These are phyloP conservation scores for Pterocles gutturalis DNA, from an alignment of 2,113 vertebrate species.

Conservation along the genomic window DNA sequence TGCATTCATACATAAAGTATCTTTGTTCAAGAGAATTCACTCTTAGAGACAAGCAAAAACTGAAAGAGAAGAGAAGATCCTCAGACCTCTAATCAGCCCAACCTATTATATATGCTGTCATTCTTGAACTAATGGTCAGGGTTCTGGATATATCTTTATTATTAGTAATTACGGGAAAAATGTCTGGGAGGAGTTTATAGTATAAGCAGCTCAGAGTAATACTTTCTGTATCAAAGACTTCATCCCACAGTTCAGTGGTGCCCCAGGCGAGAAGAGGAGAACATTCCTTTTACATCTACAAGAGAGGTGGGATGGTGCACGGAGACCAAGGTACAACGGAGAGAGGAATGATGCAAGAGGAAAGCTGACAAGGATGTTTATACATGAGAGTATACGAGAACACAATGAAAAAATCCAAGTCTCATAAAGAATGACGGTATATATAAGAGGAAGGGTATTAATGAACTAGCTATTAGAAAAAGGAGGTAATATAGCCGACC, in stretches of 20 bases:
- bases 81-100: background rate
- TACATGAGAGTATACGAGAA: background rate
- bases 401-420: background rate
- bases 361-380: background rate
- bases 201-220: background rate
- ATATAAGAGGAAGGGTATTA: background rate
- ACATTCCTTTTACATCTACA: background rate
- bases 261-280: background rate
- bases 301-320: background rate
- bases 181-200: background rate
- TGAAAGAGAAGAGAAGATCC: background rate
- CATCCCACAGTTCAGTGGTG: background rate
- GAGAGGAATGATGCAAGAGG: background rate
- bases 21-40: background rate
- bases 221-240: background rate
- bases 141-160: background rate
- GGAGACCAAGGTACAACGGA: background rate
- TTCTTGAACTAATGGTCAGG: background rate
- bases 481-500: background rate
- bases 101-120: background rate
- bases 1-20: background rate
- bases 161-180: background rate
- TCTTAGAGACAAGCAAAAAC: background rate
- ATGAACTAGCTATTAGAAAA: background rate
- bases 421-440: background rate